Conservation (phyloP, 2,113 vertebrate genomes). For the Cyprinodon brontotheroides region DNA sequence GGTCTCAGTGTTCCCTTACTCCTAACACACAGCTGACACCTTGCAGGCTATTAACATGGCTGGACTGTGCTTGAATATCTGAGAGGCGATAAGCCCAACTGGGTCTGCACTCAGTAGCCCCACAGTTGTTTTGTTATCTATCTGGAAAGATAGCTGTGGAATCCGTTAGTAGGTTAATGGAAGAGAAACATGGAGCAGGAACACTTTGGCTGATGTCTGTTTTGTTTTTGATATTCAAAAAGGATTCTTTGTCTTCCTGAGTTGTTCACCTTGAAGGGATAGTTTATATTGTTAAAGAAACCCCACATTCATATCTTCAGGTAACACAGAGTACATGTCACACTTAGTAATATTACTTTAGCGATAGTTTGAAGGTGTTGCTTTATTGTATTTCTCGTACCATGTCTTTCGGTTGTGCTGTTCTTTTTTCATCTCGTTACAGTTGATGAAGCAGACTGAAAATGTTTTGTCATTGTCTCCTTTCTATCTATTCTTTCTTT, state of each 20-base stretch:
- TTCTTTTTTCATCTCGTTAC: too few relatives aligned
- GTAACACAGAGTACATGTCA: too few relatives aligned
- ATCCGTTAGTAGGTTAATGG: slow-evolving; percentile 38
- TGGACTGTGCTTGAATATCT: slow-evolving; percentile 26
- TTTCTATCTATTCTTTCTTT: too few relatives aligned
- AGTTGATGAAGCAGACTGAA: too few relatives aligned
- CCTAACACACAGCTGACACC: slow-evolving; percentile 44
- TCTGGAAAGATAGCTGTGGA: slow-evolving; percentile 49
- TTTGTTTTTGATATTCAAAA: neutral
- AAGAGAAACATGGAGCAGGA: slow-evolving; percentile 7
- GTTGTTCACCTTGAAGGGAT: neutral
- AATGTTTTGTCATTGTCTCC: too few relatives aligned
- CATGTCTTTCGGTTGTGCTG: too few relatives aligned
- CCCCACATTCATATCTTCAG: too few relatives aligned
- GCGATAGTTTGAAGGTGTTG: too few relatives aligned
- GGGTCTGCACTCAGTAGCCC: slow-evolving; percentile 47
- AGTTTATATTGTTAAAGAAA: too few relatives aligned
- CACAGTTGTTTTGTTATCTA: slow-evolving; percentile 51
- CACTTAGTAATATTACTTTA: too few relatives aligned
- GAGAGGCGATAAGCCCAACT: slow-evolving; percentile 56
- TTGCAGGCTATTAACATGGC: slow-evolving; percentile 28
- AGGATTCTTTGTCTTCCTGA: neutral
- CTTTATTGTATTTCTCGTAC: too few relatives aligned
- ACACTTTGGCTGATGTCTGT: neutral
- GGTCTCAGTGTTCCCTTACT: slow-evolving; percentile 28